These are phyloP conservation scores for Tachysurus fulvidraco DNA, from an alignment of 2,113 vertebrate genomes.

Conservation along the genomic window DNA sequence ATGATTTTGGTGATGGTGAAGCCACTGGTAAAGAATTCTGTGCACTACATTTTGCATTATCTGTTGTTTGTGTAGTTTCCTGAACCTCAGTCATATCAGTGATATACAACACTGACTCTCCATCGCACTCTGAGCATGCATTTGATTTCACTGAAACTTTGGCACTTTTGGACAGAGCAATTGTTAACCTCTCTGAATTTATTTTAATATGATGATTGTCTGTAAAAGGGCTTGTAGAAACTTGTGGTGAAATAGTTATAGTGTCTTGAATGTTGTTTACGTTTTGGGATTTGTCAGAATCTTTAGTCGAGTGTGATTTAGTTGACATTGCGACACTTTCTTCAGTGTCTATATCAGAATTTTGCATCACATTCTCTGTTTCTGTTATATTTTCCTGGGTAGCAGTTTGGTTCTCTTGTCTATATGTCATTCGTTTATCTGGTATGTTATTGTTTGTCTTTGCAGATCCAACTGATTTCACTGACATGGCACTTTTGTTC, in stretches of 20 bases:
- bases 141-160: slow-evolving; percentile 30
- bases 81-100: neutral
- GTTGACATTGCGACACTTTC: slow-evolving; percentile 27
- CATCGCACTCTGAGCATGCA: slow-evolving; percentile 5
- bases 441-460: slow-evolving; percentile 11
- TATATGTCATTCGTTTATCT: slow-evolving; percentile 14
- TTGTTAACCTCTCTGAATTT: slow-evolving; percentile 28
- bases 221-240: slow-evolving; percentile 12
- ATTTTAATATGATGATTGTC: neutral
- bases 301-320: slow-evolving; percentile 32
- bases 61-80: slow-evolving; percentile 32
- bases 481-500: slow-evolving; percentile 28
- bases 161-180: slow-evolving; percentile 23
- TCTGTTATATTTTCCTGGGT: slow-evolving; percentile 32
- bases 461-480: slow-evolving; percentile 20
- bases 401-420: slow-evolving; percentile 2
- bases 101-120: slow-evolving; percentile 5
- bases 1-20: slow-evolving; percentile 41
- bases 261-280: slow-evolving; percentile 41
- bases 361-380: neutral
- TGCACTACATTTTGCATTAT: slow-evolving; percentile 21
- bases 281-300: slow-evolving; percentile 29
- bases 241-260: slow-evolving; percentile 24
- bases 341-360: neutral
- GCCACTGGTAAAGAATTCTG: slow-evolving; percentile 34